A percentile compares a stretch with the other conserved stretches of the same genome.
These are phyloP conservation scores for Phortica variegata DNA, from an alignment of 1,140 invertebrate genomes.

Conservation along the genomic window DNA sequence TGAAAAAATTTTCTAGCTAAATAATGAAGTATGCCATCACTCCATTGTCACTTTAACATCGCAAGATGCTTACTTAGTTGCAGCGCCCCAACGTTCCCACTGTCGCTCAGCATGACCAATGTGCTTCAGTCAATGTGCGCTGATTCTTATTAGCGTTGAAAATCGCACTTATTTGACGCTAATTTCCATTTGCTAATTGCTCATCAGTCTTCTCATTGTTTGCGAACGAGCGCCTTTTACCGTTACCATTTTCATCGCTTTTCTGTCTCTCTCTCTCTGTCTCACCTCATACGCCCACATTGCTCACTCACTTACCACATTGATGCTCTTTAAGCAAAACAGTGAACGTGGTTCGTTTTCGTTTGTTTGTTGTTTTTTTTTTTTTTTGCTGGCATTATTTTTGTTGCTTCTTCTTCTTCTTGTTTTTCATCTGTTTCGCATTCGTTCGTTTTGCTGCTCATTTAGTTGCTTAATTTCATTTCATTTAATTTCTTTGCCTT, in stretches of 20 bases:
- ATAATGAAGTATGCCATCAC: too few relatives aligned
- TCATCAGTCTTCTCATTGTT: neutral
- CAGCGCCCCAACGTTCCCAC: neutral
- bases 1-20: too few relatives aligned
- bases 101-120: slow-evolving; percentile 18
- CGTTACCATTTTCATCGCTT: neutral
- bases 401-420: slow-evolving; percentile 37
- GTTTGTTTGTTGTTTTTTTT: neutral
- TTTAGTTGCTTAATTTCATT: slow-evolving; percentile 21
- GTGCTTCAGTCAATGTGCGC: slow-evolving; percentile 44
- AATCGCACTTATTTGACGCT: slow-evolving; percentile 4
- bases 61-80: too few relatives aligned
- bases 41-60: too few relatives aligned
- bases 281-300: neutral
- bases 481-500: slow-evolving; percentile 20
- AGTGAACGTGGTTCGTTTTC: neutral
- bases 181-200: neutral
- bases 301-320: neutral
- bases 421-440: slow-evolving; percentile 39
- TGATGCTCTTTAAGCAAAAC: neutral
- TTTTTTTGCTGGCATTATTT: neutral
- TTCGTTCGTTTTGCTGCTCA: slow-evolving; percentile 22
- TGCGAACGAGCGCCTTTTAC: too few relatives aligned
- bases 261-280: neutral
- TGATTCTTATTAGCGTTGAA: too few relatives aligned